Percentiles rank a stretch among this genome's conserved stretches.
Conservation (phyloP, 2,888 invertebrate genomes). For the Parthenolecanium corni region DNA sequence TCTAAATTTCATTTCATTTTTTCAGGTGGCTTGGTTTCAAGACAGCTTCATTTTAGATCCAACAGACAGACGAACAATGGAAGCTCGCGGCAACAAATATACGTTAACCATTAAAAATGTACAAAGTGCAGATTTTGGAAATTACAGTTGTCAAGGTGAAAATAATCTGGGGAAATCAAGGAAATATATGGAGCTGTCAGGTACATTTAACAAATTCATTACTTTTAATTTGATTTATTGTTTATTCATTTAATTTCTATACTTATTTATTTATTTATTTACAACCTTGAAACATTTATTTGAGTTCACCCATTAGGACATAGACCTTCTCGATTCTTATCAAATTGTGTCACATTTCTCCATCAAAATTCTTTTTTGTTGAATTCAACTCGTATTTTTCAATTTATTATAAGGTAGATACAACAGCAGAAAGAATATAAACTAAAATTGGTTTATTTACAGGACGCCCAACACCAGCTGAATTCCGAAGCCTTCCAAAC, state of each 20-base stretch:
- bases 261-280: background rate
- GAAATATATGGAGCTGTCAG: conserved; percentile 56
- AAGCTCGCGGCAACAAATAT: conserved; percentile 57
- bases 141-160: conserved; percentile 60
- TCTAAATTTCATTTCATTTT: background rate
- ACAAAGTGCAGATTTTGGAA: conserved; percentile 57
- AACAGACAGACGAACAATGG: conserved; percentile 56
- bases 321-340: too few species aligned
- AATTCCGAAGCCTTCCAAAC: conserved; percentile 55
- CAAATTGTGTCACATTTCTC: too few species aligned
- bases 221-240: too few species aligned
- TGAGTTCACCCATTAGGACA: too few species aligned
- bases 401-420: too few species aligned
- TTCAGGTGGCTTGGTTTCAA: conserved; percentile 58
- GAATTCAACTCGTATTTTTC: too few species aligned
- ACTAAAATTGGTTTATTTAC: background rate
- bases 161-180: conserved; percentile 55
- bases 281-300: too few species aligned
- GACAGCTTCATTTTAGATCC: conserved; percentile 55
- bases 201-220: conserved; percentile 31
- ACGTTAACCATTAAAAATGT: conserved; percentile 54
- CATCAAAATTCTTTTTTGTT: too few species aligned
- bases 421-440: too few species aligned
- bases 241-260: background rate
- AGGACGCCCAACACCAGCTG: conserved; percentile 57